Evolutionary conservation across 2,113 vertebrate species (phyloP).

Genomic region (Semnopithecus entellus): DNA sequence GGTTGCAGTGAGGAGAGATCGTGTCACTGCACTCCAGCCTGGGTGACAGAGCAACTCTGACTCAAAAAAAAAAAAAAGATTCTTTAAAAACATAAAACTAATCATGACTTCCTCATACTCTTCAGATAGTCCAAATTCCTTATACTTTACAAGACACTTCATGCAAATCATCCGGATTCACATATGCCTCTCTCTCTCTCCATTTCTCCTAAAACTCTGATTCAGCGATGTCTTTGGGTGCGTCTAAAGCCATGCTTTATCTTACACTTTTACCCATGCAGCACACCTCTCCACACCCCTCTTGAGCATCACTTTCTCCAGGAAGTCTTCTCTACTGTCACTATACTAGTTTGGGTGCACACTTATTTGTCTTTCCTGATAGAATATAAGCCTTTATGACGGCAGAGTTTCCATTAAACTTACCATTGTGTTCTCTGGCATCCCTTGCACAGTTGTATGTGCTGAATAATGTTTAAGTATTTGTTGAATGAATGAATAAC

Average conservation of each 20-base stretch:
- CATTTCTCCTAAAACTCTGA: background rate
- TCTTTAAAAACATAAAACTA: background rate
- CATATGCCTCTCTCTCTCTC: background rate
- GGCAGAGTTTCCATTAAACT: background rate
- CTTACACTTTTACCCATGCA: background rate
- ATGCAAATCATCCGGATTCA: background rate
- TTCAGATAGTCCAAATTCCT: background rate
- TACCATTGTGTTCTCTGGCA: background rate
- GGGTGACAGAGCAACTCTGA: no score
- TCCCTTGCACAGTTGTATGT: background rate
- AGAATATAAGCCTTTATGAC: background rate
- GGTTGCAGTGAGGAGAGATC: no score
- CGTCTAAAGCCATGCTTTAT: background rate
- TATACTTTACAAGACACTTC: background rate
- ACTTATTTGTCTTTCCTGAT: conserved; percentile 10
- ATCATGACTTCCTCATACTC: background rate
- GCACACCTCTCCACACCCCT: background rate
- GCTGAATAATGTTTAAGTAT: background rate
- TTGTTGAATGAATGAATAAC: background rate
- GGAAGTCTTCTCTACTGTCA: background rate
- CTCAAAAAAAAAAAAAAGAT: background rate
- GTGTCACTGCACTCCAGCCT: no score
- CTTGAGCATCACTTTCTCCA: background rate
- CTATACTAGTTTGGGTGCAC: background rate
- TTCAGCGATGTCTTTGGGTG: background rate